Conservation (phyloP, 2,113 vertebrate genomes). For the Lates calcarifer region DNA sequence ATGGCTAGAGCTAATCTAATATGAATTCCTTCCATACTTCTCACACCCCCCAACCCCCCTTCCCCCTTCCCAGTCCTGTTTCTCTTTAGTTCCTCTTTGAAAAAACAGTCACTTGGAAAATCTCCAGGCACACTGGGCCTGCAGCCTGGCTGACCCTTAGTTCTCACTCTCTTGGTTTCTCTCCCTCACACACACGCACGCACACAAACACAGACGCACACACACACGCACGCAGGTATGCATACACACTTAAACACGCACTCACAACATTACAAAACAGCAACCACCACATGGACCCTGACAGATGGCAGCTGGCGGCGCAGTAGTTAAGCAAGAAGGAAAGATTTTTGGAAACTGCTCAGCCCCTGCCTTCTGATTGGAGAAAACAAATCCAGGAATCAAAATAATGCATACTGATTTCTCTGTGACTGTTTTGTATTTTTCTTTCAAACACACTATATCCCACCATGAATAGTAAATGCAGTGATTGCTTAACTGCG, state of each 20-base stretch:
- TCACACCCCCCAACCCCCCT: neutral
- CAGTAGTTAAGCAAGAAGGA: constrained; percentile 38
- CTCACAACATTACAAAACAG: constrained; percentile 61
- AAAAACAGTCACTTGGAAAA: constrained; percentile 69
- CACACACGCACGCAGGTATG: constrained; percentile 8
- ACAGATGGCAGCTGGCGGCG: constrained; percentile 67
- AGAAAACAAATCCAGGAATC: constrained; percentile 9
- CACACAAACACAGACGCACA: constrained; percentile 5
- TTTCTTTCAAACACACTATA: constrained; percentile 5
- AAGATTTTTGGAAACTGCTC: constrained; percentile 43
- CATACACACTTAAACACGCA: constrained; percentile 30
- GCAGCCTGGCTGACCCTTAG: constrained; percentile 71
- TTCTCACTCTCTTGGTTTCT: constrained; percentile 62
- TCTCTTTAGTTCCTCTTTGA: constrained; percentile 64
- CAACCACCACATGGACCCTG: constrained; percentile 53
- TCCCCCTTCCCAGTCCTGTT: constrained; percentile 55
- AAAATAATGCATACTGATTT: constrained; percentile 30
- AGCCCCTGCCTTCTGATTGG: constrained; percentile 14
- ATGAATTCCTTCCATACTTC: constrained; percentile 73
- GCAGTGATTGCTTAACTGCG: neutral
- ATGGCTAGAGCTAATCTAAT: constrained; percentile 53
- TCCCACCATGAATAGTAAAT: neutral
- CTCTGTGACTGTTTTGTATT: neutral
- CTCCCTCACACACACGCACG: constrained; percentile 21
- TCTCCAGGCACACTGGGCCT: constrained; percentile 74